Conservation (phyloP, 2,113 vertebrate species). For the Nothobranchius kuhntae region DNA sequence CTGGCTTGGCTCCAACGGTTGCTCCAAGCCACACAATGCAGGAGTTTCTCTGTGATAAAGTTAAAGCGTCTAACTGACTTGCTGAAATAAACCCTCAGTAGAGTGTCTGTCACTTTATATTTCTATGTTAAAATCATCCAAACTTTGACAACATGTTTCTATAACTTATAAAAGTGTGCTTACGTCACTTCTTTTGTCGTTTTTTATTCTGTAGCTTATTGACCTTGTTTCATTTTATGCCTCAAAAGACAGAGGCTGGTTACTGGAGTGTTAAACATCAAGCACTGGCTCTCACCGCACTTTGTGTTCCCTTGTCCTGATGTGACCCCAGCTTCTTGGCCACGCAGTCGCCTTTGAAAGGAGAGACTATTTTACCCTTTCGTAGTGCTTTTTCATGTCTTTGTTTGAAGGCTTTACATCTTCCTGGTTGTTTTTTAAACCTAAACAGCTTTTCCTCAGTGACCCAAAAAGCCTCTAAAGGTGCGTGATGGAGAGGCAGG, state of each 20-base stretch:
- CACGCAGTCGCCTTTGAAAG: conserved; percentile 59
- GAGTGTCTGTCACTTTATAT: too few relatives aligned
- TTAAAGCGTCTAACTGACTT: conserved; percentile 28
- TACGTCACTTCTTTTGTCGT: not conserved
- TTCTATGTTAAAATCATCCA: too few relatives aligned
- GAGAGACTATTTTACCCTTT: conserved; percentile 18
- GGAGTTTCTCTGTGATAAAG: conserved; percentile 54
- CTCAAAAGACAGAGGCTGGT: conserved; percentile 23
- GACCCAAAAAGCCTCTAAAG: too few relatives aligned
- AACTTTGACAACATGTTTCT: too few relatives aligned
- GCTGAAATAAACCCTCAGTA: conserved; percentile 6
- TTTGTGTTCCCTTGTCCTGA: conserved; percentile 63
- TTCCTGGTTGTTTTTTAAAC: conserved; percentile 3
- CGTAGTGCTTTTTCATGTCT: conserved; percentile 22
- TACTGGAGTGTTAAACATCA: conserved; percentile 40
- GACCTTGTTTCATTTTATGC: conserved; percentile 21
- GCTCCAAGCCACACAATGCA: conserved; percentile 29
- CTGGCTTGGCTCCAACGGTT: conserved; percentile 1
- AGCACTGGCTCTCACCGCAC: conserved; percentile 27
- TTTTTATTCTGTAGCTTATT: conserved; percentile 15
- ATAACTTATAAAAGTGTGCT: too few relatives aligned
- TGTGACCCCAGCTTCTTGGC: conserved; percentile 63
- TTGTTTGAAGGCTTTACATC: conserved; percentile 25
- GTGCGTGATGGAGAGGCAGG: not conserved
- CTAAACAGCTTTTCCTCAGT: too few relatives aligned